Base-by-base conservation (phyloP, 2,113 vertebrate species). In the Rhinogobius similis region DNA sequence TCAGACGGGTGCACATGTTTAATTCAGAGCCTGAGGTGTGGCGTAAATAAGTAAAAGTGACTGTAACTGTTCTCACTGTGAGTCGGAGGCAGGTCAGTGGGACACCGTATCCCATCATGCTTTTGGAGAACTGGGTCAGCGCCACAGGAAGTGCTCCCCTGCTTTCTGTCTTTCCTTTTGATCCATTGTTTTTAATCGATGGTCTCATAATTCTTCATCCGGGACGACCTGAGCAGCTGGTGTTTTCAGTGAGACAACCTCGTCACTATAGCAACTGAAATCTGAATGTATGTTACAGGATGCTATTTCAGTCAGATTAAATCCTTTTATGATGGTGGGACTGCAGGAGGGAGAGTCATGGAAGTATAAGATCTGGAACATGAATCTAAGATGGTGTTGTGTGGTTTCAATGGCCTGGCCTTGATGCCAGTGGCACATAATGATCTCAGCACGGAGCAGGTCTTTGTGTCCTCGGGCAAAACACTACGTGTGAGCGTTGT, bases 41-140 rank as follows among this genome's bases (percentile, higher is more conserved):
- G 61, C 10, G 39, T 16, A 9, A 63, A 63, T 63, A 63, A 43
- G 21, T 63, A 43, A 63, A 63, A 63, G 63, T 65, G 52, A 48
- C 10, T 50, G 59, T n/a, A 7, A 21, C 36, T 20, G 2, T 26
- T 23, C 61, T 39, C 36, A 6, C 10, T 39, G 29, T n/a, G 7
- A 18, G 61, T 50, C 10, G 32, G 58, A 67, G 50, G 21, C 55
- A 41, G 72, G 44, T 67, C 65, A 62, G 55, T 43, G 44, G 8
- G 56, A 32, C n/a, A 3, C 0, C 26, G 20, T 38, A 21, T 41
- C 55, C 20, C 65, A 67, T 44, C 41, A 32, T 44, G 29, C 21
- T 56, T 56, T 10, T 36, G 4, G 41, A 48, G 43, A 73, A 73
- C 27, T 61, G 43, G 70, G 55, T 61, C 55, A 64, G 23, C 46